Base-by-base conservation (phyloP, 1,140 invertebrate genomes). In the Paracyclopina nana region DNA sequence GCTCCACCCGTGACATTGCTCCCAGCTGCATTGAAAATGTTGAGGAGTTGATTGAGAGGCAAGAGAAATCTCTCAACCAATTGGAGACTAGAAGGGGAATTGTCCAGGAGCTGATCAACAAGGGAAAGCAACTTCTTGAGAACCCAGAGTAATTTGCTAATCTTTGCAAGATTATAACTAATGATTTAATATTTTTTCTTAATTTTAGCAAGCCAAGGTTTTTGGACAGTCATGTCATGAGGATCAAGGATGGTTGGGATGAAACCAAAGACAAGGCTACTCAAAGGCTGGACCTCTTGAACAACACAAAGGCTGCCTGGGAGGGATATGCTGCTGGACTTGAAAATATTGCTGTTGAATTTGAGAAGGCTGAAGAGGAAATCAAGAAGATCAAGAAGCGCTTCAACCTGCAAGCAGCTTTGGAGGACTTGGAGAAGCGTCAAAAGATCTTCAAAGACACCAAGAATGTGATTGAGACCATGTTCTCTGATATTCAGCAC, bases 21-120 rank as follows among this genome's bases (percentile, higher is more conserved):
- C 57, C 57, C 9, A 55, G 55, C 38, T 57, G 55, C 48, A 51
- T 59, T 51, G 57, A 59, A 43, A 59, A 57, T 55, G 53, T 59
- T 1, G 57, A 59, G 16, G 57, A 59, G 45, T 54, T 57, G 46
- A 56, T 59, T 34, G 57, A 59, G 52, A 59, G 57, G 40, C 54
- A 53, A 5, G 57, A 58, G 14, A 58, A 57, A 55, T 55, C 57
- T 9, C 54, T 52, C 5, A n/a, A 12, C 25, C 50, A 55, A 22
- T 18, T 58, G 6, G 57, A 58, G 38, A 46, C 22, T 31, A 54
- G 52, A 54, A 16, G 42, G n/a, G 55, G 55, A 9, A 49, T 31
- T 11, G 57, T 58, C 46, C 53, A 56, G 41, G 57, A 58, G n/a
- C 53, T 57, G 27, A 46, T 58, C 27, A 55, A 53, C 52, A 42